Percentiles rank a stretch among this genome's conserved stretches.
phyloP scores from a whole-genome alignment of 1,140 invertebrate genomes.

The Cydia amplana region DNA sequence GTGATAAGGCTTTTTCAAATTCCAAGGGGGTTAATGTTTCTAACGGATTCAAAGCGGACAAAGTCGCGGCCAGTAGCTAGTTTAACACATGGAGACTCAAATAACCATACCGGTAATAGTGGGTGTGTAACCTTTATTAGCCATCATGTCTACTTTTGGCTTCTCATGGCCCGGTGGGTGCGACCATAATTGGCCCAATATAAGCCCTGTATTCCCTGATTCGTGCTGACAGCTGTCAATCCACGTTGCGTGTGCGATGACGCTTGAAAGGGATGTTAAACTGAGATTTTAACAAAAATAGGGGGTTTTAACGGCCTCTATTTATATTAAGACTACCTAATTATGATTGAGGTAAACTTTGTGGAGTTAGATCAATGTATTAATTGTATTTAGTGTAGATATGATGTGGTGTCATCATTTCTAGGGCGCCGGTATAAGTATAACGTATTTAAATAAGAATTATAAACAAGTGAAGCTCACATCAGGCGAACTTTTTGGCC shows the following conservation, averaged over 20 bases:
- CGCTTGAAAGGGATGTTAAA: not conserved
- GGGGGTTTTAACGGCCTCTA: constrained; percentile 3
- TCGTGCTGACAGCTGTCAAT: constrained; percentile 72
- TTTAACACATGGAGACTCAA: not conserved
- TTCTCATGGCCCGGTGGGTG: constrained; percentile 51
- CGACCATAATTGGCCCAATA: constrained; percentile 65
- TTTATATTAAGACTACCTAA: constrained; percentile 51
- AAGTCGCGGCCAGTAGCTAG: too few species aligned
- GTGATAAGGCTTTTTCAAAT: too few species aligned
- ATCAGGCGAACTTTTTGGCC: too few species aligned
- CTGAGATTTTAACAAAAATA: not conserved
- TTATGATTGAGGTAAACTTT: not conserved
- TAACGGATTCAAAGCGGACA: too few species aligned
- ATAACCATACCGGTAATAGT: not conserved
- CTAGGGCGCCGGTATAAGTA: too few species aligned
- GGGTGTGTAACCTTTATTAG: constrained; percentile 36
- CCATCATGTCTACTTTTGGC: constrained; percentile 40
- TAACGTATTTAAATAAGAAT: too few species aligned
- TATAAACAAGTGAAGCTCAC: too few species aligned
- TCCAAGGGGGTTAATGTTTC: too few species aligned
- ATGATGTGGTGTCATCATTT: too few species aligned
- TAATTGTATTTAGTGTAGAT: too few species aligned
- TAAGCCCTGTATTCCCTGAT: constrained; percentile 57
- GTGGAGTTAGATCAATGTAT: too few species aligned
- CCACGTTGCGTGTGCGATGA: constrained; percentile 49